Conservation (phyloP, 2,113 vertebrate genomes). For the Gasterosteus nipponicus region DNA sequence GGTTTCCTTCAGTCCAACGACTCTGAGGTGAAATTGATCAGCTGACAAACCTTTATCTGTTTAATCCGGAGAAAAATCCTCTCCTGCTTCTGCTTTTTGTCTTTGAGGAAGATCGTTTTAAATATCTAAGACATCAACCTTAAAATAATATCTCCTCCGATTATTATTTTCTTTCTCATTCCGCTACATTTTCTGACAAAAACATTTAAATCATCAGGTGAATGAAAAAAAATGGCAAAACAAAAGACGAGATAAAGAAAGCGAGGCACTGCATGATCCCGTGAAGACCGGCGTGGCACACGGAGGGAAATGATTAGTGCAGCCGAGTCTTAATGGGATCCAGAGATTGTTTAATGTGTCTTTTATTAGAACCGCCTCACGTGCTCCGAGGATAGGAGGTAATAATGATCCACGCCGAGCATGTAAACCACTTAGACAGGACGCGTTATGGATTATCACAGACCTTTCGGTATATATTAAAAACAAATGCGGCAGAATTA, state of each 20-base stretch:
- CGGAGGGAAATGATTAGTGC: constrained; percentile 59
- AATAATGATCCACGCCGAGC: constrained; percentile 39
- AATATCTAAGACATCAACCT: background rate
- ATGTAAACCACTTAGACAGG: constrained; percentile 34
- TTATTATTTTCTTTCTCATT: too few relatives aligned
- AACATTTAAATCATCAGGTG: background rate
- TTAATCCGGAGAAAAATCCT: background rate
- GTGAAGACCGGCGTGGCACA: constrained; percentile 66
- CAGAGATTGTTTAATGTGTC: constrained; percentile 57
- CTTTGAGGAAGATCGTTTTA: background rate
- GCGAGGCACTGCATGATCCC: constrained; percentile 55
- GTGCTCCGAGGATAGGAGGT: constrained; percentile 16
- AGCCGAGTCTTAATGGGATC: constrained; percentile 52
- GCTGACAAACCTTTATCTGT: background rate
- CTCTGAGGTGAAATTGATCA: background rate
- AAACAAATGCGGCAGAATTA: background rate
- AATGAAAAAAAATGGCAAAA: background rate
- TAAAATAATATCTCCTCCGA: background rate
- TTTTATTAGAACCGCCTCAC: constrained; percentile 56
- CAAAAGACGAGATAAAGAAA: constrained; percentile 12
- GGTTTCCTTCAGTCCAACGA: background rate
- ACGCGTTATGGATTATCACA: background rate
- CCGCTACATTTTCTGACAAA: background rate
- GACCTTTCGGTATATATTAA: background rate
- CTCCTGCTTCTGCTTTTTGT: background rate